phyloP scores from a whole-genome alignment of 2,888 invertebrate genomes.

The Lathronympha strigana region DNA sequence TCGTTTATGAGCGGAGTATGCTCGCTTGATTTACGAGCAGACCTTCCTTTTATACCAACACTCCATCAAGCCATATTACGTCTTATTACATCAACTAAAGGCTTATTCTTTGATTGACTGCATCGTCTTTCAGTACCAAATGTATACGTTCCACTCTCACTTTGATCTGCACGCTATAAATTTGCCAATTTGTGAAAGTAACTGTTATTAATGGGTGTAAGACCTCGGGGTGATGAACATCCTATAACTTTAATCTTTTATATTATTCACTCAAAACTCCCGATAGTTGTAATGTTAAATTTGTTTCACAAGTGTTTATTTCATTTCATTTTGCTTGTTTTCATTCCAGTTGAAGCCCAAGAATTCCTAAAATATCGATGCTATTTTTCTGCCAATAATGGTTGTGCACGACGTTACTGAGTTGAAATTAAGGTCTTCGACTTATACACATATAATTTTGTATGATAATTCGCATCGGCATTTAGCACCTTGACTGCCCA shows the following conservation, averaged over 20 bases:
- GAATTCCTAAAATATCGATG: too few relatives aligned
- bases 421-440: too few relatives aligned
- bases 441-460: too few relatives aligned
- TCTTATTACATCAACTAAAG: slow-evolving; percentile 8
- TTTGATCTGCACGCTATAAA: slow-evolving; percentile 34
- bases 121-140: slow-evolving; percentile 18
- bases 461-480: too few relatives aligned
- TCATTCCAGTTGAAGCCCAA: neutral
- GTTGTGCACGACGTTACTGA: too few relatives aligned
- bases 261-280: neutral
- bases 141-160: slow-evolving; percentile 30
- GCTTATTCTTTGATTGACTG: slow-evolving; percentile 1
- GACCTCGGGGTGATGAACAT: slow-evolving; percentile 18
- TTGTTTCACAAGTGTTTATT: neutral
- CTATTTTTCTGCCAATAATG: too few relatives aligned
- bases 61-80: neutral
- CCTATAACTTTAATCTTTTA: neutral
- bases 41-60: slow-evolving; percentile 18
- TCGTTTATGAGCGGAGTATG: slow-evolving; percentile 41
- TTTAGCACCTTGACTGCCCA: too few relatives aligned
- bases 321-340: too few relatives aligned
- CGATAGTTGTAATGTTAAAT: too few relatives aligned
- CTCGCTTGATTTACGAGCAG: slow-evolving; percentile 33
- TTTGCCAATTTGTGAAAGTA: slow-evolving; percentile 38
- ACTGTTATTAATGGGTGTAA: slow-evolving; percentile 20